These are phyloP conservation scores for Thecophora atra DNA, from an alignment of 2,888 invertebrate species.

Conservation along the genomic window DNA sequence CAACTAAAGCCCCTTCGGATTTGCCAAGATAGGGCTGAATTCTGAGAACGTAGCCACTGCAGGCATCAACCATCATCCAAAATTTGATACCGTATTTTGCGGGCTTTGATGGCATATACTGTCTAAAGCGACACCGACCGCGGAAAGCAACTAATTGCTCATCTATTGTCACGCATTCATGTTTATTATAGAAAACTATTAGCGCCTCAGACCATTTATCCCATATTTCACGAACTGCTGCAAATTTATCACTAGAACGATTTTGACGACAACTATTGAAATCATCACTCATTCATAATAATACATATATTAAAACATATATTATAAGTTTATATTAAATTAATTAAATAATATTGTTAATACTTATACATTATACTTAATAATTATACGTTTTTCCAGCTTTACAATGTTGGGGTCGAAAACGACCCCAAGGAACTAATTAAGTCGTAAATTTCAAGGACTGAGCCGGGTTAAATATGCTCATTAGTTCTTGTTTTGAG, in stretches of 20 bases:
- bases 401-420: too few species aligned
- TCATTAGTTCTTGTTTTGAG: too few species aligned
- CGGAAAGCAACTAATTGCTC: slow-evolving; percentile 2
- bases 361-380: too few species aligned
- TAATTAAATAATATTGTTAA: too few species aligned
- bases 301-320: too few species aligned
- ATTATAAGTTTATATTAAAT: too few species aligned
- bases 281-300: too few species aligned
- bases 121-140: slow-evolving; percentile 9
- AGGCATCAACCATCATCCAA: background rate
- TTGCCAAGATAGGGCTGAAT: slow-evolving; percentile 7
- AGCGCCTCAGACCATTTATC: background rate
- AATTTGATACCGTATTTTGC: slow-evolving; percentile 3
- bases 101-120: slow-evolving; percentile 8
- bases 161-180: slow-evolving; percentile 11
- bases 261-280: background rate
- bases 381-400: too few species aligned
- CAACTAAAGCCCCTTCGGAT: background rate
- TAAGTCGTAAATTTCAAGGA: too few species aligned
- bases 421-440: too few species aligned
- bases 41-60: slow-evolving; percentile 6
- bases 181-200: background rate
- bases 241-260: background rate
- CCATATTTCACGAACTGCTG: background rate
- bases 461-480: too few species aligned